phyloP scores from a whole-genome alignment of 2,888 invertebrate species.

The Merodon equestris region DNA sequence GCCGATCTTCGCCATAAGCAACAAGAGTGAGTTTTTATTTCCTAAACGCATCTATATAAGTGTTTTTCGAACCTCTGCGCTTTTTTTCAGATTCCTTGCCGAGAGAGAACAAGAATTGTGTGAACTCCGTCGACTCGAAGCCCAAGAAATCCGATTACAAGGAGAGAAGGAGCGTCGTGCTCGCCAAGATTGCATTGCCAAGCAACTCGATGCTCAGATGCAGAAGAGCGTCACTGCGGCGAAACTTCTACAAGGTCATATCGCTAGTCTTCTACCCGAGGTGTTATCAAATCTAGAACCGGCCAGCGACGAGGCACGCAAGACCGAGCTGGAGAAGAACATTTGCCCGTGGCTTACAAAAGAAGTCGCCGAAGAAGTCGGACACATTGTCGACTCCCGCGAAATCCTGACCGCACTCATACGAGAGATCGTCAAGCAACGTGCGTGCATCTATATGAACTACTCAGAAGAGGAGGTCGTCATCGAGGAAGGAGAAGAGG shows the following conservation, averaged over 20 bases:
- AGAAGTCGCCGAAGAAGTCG: slow-evolving; percentile 89
- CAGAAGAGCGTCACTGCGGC: slow-evolving; percentile 90
- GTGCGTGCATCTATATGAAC: slow-evolving; percentile 80
- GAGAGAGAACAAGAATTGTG: slow-evolving; percentile 90
- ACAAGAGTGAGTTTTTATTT: slow-evolving; percentile 73
- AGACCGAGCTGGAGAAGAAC: slow-evolving; percentile 85
- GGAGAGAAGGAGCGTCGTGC: slow-evolving; percentile 87
- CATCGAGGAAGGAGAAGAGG: slow-evolving; percentile 53
- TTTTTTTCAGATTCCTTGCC: slow-evolving; percentile 77
- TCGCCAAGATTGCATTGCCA: slow-evolving; percentile 84
- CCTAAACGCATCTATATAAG: not conserved
- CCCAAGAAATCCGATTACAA: slow-evolving; percentile 85
- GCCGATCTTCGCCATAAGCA: slow-evolving; percentile 87
- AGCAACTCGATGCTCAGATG: slow-evolving; percentile 84
- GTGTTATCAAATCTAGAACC: slow-evolving; percentile 87
- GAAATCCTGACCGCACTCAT: slow-evolving; percentile 90
- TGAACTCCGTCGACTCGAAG: slow-evolving; percentile 89
- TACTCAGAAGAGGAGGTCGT: slow-evolving; percentile 71
- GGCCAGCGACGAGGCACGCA: slow-evolving; percentile 76
- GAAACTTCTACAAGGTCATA: slow-evolving; percentile 90
- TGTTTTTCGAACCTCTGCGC: no score
- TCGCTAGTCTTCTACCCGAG: slow-evolving; percentile 90
- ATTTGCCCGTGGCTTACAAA: slow-evolving; percentile 89
- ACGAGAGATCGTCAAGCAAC: slow-evolving; percentile 87
- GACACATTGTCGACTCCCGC: slow-evolving; percentile 88